Conservation (phyloP, 1,140 invertebrate species). For the Andricus grossulariae region DNA sequence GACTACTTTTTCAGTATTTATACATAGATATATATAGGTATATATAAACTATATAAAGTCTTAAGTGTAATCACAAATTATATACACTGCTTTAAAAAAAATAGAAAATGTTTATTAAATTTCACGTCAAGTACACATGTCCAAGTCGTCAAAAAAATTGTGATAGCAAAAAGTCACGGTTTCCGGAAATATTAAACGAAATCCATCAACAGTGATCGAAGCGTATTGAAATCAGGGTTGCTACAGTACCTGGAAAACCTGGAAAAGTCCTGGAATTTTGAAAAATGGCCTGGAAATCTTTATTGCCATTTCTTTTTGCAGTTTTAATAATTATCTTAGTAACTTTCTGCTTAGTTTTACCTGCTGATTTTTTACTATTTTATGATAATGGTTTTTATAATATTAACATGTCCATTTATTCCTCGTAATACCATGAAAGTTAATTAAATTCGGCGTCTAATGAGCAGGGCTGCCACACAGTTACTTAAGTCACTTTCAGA, state of each 20-base stretch:
- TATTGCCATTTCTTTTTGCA: not conserved
- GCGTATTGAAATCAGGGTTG: constrained; percentile 8
- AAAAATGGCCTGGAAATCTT: not conserved
- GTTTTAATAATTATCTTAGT: no score
- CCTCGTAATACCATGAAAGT: no score
- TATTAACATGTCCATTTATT: no score
- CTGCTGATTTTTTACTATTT: no score
- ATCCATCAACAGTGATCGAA: not conserved
- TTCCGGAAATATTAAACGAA: constrained; percentile 31
- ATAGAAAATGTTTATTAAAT: constrained; percentile 26
- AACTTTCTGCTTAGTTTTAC: no score
- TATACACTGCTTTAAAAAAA: constrained; percentile 24
- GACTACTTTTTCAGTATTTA: no score
- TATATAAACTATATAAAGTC: constrained; percentile 11
- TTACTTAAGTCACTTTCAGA: no score
- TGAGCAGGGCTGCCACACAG: no score
- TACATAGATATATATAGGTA: not conserved
- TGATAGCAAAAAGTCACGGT: not conserved
- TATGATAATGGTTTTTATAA: no score
- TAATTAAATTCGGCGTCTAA: no score
- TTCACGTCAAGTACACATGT: not conserved
- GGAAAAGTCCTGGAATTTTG: no score
- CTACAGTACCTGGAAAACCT: no score
- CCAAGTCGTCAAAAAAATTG: not conserved
- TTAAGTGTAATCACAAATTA: constrained; percentile 10